phyloP scores from a whole-genome alignment of 2,888 invertebrate species.

The Drosophila nigricruria region DNA sequence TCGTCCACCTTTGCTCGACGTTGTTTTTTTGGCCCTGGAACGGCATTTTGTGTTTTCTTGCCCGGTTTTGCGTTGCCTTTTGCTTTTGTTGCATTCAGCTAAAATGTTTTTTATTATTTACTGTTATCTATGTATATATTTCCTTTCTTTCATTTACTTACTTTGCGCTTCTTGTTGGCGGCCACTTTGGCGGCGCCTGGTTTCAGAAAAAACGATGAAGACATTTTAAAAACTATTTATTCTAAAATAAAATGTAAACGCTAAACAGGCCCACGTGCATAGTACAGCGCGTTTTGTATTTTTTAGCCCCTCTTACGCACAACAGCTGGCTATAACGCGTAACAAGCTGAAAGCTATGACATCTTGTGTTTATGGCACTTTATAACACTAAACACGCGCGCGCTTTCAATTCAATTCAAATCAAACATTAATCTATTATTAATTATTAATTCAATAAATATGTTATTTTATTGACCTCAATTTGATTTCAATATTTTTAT shows the following conservation, averaged over 20 bases:
- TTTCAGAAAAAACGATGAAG: slow-evolving; percentile 88
- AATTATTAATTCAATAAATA: neutral
- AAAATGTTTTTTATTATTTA: neutral
- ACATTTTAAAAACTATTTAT: slow-evolving; percentile 62
- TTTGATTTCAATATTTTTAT: too few species aligned
- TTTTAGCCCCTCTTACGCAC: neutral
- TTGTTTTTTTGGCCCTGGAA: slow-evolving; percentile 83
- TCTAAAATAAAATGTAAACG: slow-evolving; percentile 34
- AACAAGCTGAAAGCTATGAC: slow-evolving; percentile 10
- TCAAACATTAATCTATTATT: neutral
- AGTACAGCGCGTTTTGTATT: slow-evolving; percentile 29
- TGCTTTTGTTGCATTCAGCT: slow-evolving; percentile 35
- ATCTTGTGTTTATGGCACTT: neutral
- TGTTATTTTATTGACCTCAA: too few species aligned
- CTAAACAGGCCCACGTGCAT: slow-evolving; percentile 56
- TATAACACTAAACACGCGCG: slow-evolving; percentile 14
- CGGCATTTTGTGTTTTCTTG: slow-evolving; percentile 37
- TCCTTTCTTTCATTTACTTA: slow-evolving; percentile 77
- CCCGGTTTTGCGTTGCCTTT: slow-evolving; percentile 49
- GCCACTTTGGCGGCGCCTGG: slow-evolving; percentile 86
- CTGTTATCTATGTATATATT: neutral
- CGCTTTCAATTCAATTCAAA: neutral
- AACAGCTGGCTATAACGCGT: slow-evolving; percentile 30
- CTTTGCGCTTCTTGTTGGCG: slow-evolving; percentile 87
- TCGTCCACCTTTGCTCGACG: slow-evolving; percentile 84